Evolutionary conservation across 2,888 invertebrate species (phyloP).

Genomic region (Chloromyia formosa): DNA sequence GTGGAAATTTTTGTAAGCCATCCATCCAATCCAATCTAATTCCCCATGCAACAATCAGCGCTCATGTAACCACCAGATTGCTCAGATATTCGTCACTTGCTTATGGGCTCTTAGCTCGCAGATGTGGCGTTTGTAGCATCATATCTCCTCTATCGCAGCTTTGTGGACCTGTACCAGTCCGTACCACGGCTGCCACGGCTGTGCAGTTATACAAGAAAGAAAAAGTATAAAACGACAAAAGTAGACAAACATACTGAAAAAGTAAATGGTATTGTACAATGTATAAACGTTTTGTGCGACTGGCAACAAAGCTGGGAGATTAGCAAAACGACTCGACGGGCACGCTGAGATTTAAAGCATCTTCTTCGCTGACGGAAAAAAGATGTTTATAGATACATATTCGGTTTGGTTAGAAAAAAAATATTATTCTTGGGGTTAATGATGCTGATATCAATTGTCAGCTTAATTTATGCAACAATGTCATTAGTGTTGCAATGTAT

Average conservation of each 20-base stretch:
- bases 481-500: background rate
- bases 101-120: background rate
- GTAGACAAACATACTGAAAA: background rate
- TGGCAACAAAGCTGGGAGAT: background rate
- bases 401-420: too few relatives aligned
- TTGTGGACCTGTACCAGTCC: background rate
- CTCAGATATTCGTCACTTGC: constrained; percentile 1
- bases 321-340: too few relatives aligned
- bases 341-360: too few relatives aligned
- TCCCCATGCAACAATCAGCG: background rate
- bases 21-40: background rate
- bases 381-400: too few relatives aligned
- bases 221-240: background rate
- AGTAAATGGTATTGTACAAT: constrained; percentile 1
- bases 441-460: background rate
- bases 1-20: background rate
- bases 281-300: constrained; percentile 5
- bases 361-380: too few relatives aligned
- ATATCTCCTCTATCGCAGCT: background rate
- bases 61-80: background rate
- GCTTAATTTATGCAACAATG: background rate
- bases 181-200: background rate
- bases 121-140: constrained; percentile 4
- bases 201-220: background rate
- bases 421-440: background rate